Evolutionary conservation across 2,797 vertebrate species (phyloP).

Genomic region (Xenopus petersii): DNA sequence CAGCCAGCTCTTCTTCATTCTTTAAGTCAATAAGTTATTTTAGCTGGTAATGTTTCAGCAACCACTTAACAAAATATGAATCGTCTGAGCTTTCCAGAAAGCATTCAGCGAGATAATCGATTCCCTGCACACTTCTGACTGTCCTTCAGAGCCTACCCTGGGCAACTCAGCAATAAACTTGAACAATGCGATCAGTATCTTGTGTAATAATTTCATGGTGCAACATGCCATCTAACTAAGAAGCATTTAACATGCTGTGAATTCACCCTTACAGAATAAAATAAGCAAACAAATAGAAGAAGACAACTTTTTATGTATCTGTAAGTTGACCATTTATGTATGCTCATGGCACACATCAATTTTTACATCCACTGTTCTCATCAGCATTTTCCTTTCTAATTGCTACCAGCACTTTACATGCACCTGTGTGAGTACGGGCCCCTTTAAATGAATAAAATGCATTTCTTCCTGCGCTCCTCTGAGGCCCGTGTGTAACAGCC

Average conservation of each 20-base stretch:
- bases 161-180: constrained; percentile 24
- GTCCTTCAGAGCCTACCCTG: constrained; percentile 29
- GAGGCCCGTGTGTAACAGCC: no score
- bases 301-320: no score
- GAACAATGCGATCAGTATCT: constrained; percentile 12
- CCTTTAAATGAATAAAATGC: no score
- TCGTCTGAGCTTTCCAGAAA: constrained; percentile 47
- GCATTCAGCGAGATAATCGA: constrained; percentile 25
- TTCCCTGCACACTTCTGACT: constrained; percentile 26
- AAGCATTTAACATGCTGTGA: neutral
- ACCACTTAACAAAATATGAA: constrained; percentile 18
- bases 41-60: constrained; percentile 34
- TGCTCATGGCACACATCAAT: no score
- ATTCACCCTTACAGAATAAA: neutral
- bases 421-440: no score
- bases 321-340: no score
- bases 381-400: no score
- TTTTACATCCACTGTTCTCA: no score
- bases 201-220: neutral
- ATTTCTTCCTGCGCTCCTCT: no score
- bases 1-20: neutral
- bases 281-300: no score
- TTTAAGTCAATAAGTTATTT: constrained; percentile 47
- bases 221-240: neutral
- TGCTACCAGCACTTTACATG: no score